phyloP scores from a whole-genome alignment of 64 coral and sea anemone genomes.

The Montipora foliosa region DNA sequence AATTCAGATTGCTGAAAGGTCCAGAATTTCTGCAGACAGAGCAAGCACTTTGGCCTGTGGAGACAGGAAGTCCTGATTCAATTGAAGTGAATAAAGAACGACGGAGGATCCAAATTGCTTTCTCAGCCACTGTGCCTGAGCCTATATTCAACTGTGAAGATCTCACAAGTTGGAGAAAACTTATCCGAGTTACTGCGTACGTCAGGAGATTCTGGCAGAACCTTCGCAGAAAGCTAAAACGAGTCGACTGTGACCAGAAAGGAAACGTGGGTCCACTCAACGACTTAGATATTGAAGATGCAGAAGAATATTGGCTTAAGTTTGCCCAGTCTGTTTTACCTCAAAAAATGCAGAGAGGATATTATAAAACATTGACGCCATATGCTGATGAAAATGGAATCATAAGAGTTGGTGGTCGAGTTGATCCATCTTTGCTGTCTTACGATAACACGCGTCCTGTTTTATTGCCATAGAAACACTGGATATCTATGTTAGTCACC shows the following conservation, averaged over 20 bases:
- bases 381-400: too few species aligned
- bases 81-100: background rate
- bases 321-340: background rate
- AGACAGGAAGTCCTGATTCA: too few species aligned
- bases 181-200: conserved; percentile 48
- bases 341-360: background rate
- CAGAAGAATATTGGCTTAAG: background rate
- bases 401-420: too few species aligned
- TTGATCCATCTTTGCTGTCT: too few species aligned
- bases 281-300: background rate
- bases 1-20: conserved; percentile 27
- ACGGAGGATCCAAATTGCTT: background rate
- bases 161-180: conserved; percentile 47
- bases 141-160: background rate
- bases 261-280: background rate
- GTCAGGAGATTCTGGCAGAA: conserved; percentile 21
- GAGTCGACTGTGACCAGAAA: background rate
- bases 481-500: too few species aligned
- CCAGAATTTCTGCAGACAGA: conserved; percentile 17
- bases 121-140: background rate
- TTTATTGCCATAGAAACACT: too few species aligned
- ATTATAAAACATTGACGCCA: background rate
- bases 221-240: background rate
- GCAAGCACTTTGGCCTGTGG: conserved; percentile 10
- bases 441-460: too few species aligned